phyloP scores from a whole-genome alignment of 1,140 invertebrate genomes.

The Drosophila insularis region DNA sequence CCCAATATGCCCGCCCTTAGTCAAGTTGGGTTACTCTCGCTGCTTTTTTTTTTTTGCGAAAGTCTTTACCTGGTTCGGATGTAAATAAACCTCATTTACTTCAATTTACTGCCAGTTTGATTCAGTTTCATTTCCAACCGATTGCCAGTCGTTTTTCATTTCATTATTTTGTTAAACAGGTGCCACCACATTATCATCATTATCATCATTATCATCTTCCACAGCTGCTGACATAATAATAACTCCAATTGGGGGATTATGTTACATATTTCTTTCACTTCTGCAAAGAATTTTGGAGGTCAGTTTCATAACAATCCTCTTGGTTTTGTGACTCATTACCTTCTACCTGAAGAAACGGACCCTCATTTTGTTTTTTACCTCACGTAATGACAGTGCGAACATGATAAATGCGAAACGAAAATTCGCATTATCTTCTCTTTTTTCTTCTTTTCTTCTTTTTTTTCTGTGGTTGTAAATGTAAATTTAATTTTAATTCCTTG shows the following conservation, averaged over 20 bases:
- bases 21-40: constrained; percentile 20
- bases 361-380: background rate
- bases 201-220: background rate
- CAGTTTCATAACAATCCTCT: constrained; percentile 23
- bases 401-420: constrained; percentile 42
- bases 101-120: constrained; percentile 60
- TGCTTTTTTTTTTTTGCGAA: constrained; percentile 45
- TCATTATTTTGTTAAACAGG: constrained; percentile 33
- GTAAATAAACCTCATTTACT: constrained; percentile 73
- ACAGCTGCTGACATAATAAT: constrained; percentile 50
- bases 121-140: constrained; percentile 50
- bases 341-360: background rate
- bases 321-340: constrained; percentile 11
- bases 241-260: background rate
- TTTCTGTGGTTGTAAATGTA: constrained; percentile 20
- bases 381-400: constrained; percentile 10
- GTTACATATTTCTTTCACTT: constrained; percentile 46
- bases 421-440: constrained; percentile 38
- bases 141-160: constrained; percentile 30
- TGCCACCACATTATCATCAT: constrained; percentile 5
- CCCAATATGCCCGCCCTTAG: constrained; percentile 30
- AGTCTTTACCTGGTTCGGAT: constrained; percentile 39
- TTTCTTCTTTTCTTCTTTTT: background rate
- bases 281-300: constrained; percentile 50
- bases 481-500: constrained; percentile 58